Evolutionary conservation across 2,888 invertebrate genomes (phyloP), one percentile per base, ranked within the genome.

Genomic region (Andrena chrysosceles): DNA sequence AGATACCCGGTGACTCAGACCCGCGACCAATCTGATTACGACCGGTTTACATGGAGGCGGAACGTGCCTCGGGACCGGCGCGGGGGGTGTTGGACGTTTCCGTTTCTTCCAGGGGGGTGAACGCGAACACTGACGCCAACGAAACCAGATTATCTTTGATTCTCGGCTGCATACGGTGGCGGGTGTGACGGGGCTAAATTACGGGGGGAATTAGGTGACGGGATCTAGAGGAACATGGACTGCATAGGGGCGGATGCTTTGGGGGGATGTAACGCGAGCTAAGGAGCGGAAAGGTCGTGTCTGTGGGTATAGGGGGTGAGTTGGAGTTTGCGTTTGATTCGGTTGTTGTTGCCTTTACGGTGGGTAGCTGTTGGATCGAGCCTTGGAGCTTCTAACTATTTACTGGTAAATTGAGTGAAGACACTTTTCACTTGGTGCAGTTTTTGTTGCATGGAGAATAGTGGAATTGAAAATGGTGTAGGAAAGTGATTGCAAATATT

Each of bases 81-180:
- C 33, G 20, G 5, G 5, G 29, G 59, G 69, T 42, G 42, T 42
- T 42, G 42, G 13, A 16, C 42, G 59, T 70, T 70, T 59, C 52
- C 54, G 26, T 62, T 77, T 80, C 42, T 60, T 29, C 42, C 52
- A n/a, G 16, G 66, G 66, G 80, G 81, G 69, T 81, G 77, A 59
- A 54, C 54, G 52, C 66, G 83, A 77, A 83, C 82, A 69, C 52
- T 54, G 26, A 29, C 23, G 64, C 63, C 67, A 31, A 54, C 62
- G 54, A 73, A 73, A 83, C 35, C 35, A 64, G 83, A 82, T 83
- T 83, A 82, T 67, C 69, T 67, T 60, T 77, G 83, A 66, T 83
- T 83, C 54, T 77, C 69, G 81, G 23, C 16, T 60, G 60, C 52
- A 35, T 62, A n/a, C 60, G 62, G 20, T 1, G 52, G 23, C 42